Conservation (phyloP, 2,113 vertebrate species). For the Pachyramphus minor region DNA sequence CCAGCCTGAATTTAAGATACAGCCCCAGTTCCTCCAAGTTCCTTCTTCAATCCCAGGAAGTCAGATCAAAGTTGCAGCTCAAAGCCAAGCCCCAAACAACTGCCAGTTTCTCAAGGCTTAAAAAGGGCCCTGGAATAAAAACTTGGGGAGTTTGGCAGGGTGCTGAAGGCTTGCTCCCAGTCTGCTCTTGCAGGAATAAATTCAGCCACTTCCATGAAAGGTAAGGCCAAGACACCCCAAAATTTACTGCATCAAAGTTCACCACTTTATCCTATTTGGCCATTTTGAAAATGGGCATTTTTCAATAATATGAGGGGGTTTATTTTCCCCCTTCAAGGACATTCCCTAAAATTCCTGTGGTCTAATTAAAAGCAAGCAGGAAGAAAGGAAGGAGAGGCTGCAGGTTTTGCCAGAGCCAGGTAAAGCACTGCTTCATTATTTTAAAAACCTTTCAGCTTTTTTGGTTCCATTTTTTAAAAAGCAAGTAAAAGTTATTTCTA, state of each 20-base stretch:
- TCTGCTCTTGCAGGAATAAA: neutral
- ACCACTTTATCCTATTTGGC: neutral
- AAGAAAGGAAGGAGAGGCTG: neutral
- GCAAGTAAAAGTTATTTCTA: neutral
- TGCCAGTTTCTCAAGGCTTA: conserved; percentile 14
- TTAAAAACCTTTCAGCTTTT: neutral
- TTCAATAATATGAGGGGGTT: neutral
- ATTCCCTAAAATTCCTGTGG: neutral
- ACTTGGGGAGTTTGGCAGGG: neutral
- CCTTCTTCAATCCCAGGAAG: neutral
- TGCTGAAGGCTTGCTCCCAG: neutral
- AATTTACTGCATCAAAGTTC: neutral
- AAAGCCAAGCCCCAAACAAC: conserved; percentile 17
- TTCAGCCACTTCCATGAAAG: fast-evolving
- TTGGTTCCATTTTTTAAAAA: neutral
- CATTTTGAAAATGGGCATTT: neutral
- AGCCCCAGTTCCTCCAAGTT: neutral
- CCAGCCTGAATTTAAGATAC: neutral
- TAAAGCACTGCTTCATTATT: neutral
- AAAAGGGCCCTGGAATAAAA: neutral
- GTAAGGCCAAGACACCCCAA: neutral
- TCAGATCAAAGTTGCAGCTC: conserved; percentile 7
- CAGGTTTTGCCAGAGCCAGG: neutral
- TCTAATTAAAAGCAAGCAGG: neutral
- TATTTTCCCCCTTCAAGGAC: neutral